Percentiles rank a stretch among this genome's conserved stretches.
Evolutionary conservation across 2,888 invertebrate species (phyloP).

Genomic region (Agriopis aurantiaria): DNA sequence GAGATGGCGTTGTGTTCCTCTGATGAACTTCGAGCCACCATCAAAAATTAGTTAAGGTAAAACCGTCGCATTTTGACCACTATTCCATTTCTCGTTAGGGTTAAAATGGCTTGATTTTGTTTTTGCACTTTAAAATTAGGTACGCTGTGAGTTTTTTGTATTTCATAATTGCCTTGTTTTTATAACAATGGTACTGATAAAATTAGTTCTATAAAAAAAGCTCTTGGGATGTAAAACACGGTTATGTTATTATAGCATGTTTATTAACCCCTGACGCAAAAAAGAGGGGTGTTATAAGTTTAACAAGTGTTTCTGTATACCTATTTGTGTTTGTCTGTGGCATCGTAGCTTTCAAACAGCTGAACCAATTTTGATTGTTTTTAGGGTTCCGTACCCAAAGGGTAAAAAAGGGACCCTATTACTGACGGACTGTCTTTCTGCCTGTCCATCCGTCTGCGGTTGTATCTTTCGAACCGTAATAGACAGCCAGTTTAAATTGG

Average conservation of each 20-base stretch:
- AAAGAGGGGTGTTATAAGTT: too few relatives aligned
- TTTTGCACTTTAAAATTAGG: constrained; percentile 48
- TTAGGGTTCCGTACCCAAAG: too few relatives aligned
- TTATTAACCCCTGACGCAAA: too few relatives aligned
- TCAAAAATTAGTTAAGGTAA: constrained; percentile 69
- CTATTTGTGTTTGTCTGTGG: too few relatives aligned
- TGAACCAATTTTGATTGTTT: too few relatives aligned
- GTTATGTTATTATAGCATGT: not conserved
- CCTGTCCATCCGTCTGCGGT: too few relatives aligned
- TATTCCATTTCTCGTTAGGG: constrained; percentile 43
- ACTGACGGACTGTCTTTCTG: too few relatives aligned
- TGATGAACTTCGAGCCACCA: constrained; percentile 62
- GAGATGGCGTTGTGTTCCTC: constrained; percentile 84
- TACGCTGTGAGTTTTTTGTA: constrained; percentile 48
- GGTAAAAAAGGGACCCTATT: too few relatives aligned
- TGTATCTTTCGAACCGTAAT: too few relatives aligned
- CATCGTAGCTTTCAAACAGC: too few relatives aligned
- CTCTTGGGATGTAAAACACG: constrained; percentile 27
- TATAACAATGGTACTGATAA: constrained; percentile 41
- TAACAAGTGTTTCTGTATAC: too few relatives aligned
- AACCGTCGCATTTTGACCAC: constrained; percentile 46
- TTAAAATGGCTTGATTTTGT: constrained; percentile 43
- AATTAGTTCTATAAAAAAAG: constrained; percentile 40
- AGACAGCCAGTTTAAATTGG: too few relatives aligned
- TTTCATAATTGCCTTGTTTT: constrained; percentile 48